These are phyloP conservation scores for Austrofundulus limnaeus DNA, from an alignment of 2,113 vertebrate species.

Conservation along the genomic window DNA sequence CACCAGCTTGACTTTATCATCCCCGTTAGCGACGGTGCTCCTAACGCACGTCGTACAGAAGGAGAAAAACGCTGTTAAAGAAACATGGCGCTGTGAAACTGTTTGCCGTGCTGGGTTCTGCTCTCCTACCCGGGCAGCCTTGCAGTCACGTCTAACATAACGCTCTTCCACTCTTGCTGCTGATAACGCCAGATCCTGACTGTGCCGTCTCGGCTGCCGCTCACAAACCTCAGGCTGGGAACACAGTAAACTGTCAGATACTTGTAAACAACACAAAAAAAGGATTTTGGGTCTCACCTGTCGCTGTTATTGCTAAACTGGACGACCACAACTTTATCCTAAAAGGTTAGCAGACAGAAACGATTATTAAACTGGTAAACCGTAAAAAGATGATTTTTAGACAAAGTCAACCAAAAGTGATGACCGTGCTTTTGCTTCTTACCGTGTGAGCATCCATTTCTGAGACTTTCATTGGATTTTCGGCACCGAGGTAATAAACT, in stretches of 20 bases:
- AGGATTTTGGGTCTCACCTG: constrained; percentile 79
- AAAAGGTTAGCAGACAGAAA: constrained; percentile 19
- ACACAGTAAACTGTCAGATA: constrained; percentile 4
- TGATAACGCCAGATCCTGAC: constrained; percentile 95
- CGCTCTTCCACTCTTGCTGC: constrained; percentile 94
- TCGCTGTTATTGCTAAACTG: constrained; percentile 97
- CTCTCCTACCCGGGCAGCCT: constrained; percentile 89
- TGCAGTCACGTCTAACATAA: constrained; percentile 89
- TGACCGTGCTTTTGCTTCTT: constrained; percentile 47
- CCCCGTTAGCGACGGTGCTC: constrained; percentile 76
- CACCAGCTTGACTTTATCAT: constrained; percentile 95
- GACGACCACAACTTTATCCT: constrained; percentile 97
- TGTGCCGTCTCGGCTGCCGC: constrained; percentile 95
- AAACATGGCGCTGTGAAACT: background rate
- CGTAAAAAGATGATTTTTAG: background rate
- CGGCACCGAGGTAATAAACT: constrained; percentile 94
- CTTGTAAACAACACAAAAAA: background rate
- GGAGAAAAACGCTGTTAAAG: background rate
- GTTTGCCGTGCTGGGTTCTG: background rate
- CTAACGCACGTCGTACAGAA: constrained; percentile 61
- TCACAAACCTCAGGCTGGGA: constrained; percentile 92
- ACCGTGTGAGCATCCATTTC: constrained; percentile 94
- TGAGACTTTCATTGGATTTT: constrained; percentile 91
- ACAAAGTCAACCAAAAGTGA: background rate
- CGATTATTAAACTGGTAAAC: background rate